Evolutionary conservation across 1,140 invertebrate species (phyloP).

Genomic region (Nasonia vitripennis): DNA sequence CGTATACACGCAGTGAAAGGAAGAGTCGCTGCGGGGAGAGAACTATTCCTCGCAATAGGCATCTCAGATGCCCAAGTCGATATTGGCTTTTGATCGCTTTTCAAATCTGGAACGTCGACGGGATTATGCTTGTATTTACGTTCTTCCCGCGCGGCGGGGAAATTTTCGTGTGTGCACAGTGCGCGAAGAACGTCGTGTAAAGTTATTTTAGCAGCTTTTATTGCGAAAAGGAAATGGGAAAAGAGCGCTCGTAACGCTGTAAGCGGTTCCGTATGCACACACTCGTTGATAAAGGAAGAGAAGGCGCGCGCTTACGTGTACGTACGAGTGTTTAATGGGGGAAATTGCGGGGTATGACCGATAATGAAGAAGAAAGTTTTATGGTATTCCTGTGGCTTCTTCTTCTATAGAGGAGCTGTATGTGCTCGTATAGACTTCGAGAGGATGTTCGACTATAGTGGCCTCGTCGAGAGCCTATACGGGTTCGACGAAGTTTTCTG

Average conservation of each 20-base stretch:
- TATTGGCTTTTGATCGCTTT: neutral
- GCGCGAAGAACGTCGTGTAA: neutral
- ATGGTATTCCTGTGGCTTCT: constrained; percentile 24
- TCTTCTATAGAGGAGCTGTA: neutral
- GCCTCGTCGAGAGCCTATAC: neutral
- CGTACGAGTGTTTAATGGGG: constrained; percentile 15
- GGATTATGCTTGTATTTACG: neutral
- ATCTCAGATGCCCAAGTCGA: neutral
- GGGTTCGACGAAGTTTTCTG: neutral
- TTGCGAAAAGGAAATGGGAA: neutral
- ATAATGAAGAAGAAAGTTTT: constrained; percentile 51
- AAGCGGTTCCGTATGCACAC: neutral
- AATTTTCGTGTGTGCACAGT: too few relatives aligned
- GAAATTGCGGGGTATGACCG: constrained; percentile 34
- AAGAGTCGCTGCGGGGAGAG: neutral
- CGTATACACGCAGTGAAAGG: neutral
- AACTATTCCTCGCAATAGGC: neutral
- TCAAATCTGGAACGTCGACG: neutral
- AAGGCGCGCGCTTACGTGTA: neutral
- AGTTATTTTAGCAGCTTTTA: neutral
- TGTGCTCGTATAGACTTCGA: neutral
- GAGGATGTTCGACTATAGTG: neutral
- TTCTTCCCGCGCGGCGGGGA: too few relatives aligned
- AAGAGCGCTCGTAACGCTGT: neutral
- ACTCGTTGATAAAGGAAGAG: constrained; percentile 6